phyloP scores from a whole-genome alignment of 2,888 invertebrate genomes.

The Ichneumoninae sp. region DNA sequence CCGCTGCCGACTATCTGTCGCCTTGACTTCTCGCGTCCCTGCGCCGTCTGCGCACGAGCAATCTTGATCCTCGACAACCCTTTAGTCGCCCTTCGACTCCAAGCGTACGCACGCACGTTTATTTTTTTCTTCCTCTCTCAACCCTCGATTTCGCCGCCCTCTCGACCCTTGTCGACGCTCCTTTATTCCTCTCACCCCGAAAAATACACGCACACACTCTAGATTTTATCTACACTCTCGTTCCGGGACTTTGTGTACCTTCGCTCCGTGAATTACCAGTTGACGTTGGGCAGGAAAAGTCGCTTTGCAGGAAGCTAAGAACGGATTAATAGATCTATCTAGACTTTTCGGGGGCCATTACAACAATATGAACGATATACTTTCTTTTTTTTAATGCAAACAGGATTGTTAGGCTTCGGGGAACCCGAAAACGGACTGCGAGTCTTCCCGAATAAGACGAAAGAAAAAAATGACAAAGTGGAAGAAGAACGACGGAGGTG shows the following conservation, averaged over 20 bases:
- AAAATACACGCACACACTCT: conserved; percentile 40
- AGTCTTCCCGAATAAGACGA: background rate
- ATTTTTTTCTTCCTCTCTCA: conserved; percentile 21
- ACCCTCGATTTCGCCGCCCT: conserved; percentile 5
- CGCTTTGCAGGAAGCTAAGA: background rate
- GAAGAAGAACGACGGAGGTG: conserved; percentile 15
- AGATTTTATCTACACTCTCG: conserved; percentile 39
- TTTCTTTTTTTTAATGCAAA: background rate
- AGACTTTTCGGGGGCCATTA: background rate
- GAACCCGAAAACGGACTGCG: background rate
- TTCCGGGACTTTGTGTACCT: conserved; percentile 15
- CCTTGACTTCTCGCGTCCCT: conserved; percentile 48
- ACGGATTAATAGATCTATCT: conserved; percentile 13
- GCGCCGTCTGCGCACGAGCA: conserved; percentile 12
- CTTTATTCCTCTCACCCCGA: conserved; percentile 19
- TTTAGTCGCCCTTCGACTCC: conserved; percentile 43
- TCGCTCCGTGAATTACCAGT: background rate
- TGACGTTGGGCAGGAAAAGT: conserved; percentile 3
- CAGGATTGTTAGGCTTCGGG: background rate
- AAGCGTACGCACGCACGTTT: conserved; percentile 6
- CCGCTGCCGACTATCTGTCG: conserved; percentile 56
- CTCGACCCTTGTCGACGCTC: conserved; percentile 48
- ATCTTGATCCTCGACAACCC: conserved; percentile 58
- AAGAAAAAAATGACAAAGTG: background rate
- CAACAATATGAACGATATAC: background rate